Conservation (phyloP, 2,888 invertebrate species). For the Eilema caniola region DNA sequence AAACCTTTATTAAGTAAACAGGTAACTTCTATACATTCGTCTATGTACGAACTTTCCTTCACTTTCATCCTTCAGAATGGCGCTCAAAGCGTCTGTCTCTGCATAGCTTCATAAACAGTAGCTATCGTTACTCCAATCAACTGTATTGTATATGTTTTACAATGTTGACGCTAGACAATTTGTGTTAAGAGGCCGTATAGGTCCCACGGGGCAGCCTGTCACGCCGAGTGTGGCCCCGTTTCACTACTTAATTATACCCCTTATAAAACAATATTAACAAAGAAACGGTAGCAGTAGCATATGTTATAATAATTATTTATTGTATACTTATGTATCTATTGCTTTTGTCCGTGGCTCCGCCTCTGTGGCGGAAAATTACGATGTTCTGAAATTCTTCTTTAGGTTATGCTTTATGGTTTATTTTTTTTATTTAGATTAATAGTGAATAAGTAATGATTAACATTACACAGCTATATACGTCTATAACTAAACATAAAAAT, state of each 20-base stretch:
- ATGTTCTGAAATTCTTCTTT: background rate
- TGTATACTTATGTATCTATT: background rate
- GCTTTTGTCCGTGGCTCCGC: background rate
- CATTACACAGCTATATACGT: too few relatives aligned
- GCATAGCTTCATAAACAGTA: conserved; percentile 14
- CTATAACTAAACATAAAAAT: too few relatives aligned
- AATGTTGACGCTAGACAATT: conserved; percentile 46
- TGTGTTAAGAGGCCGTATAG: conserved; percentile 56
- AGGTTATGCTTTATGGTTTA: too few relatives aligned
- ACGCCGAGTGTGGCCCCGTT: conserved; percentile 56
- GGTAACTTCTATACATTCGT: background rate
- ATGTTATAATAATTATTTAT: conserved; percentile 16
- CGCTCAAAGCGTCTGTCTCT: background rate
- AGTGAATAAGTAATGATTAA: too few relatives aligned
- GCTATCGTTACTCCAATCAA: conserved; percentile 22
- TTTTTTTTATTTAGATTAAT: too few relatives aligned
- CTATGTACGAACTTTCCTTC: background rate
- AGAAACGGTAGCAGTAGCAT: conserved; percentile 41
- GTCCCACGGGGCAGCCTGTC: conserved; percentile 58
- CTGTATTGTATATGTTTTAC: conserved; percentile 23
- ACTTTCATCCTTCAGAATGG: background rate
- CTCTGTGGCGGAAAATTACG: background rate
- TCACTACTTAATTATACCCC: conserved; percentile 58
- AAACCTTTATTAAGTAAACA: background rate
- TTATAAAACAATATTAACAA: conserved; percentile 53